Percentiles rank a stretch among this genome's conserved stretches.
Evolutionary conservation across 2,113 vertebrate genomes (phyloP).

Genomic region (Xiphorhynchus elegans): DNA sequence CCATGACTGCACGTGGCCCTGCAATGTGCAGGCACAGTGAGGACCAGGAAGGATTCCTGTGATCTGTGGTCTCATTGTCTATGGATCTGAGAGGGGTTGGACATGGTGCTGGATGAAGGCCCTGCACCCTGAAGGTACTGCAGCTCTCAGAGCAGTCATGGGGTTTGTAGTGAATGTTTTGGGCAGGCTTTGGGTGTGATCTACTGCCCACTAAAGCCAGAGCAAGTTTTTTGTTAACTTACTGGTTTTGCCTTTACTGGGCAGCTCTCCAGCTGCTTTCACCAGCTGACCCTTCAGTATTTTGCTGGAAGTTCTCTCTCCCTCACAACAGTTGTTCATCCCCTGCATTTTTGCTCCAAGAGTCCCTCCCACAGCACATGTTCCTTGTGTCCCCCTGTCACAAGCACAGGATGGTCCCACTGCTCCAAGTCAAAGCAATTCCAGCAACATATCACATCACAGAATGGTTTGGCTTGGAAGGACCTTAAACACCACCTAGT

Average conservation of each 20-base stretch:
- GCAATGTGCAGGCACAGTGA: background rate
- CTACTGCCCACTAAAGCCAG: background rate
- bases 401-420: background rate
- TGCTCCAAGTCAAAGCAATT: background rate
- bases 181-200: background rate
- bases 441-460: background rate
- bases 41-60: background rate
- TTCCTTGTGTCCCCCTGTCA: background rate
- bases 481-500: background rate
- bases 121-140: background rate
- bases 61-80: background rate
- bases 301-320: background rate
- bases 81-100: background rate
- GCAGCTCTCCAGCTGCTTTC: background rate
- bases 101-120: background rate
- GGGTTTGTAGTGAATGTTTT: background rate
- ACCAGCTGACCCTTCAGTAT: background rate
- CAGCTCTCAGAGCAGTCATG: background rate
- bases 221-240: background rate
- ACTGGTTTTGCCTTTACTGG: background rate
- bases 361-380: background rate
- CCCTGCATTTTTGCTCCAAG: background rate
- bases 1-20: background rate
- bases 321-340: background rate
- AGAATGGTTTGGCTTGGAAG: background rate